phyloP scores from a whole-genome alignment of 2,113 vertebrate genomes.

The Otis tarda region DNA sequence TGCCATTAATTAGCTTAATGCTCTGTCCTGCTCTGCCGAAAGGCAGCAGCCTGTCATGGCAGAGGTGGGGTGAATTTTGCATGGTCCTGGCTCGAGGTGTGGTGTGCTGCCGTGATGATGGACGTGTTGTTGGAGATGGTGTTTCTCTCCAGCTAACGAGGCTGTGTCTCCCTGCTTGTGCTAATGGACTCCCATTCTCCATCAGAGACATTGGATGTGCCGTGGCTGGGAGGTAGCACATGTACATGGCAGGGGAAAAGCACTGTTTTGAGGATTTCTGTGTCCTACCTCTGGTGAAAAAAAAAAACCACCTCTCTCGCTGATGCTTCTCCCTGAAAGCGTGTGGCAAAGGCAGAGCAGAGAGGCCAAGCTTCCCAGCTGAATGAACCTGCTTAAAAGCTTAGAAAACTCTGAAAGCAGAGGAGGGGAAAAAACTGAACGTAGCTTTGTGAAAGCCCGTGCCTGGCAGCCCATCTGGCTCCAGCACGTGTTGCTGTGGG shows the following conservation, averaged over 20 bases:
- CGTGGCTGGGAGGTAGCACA: neutral
- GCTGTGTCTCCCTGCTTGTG: neutral
- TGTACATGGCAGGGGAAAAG: neutral
- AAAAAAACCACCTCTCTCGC: neutral
- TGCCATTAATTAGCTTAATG: neutral
- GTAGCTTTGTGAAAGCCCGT: neutral
- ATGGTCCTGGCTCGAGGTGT: accelerated
- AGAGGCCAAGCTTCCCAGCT: neutral
- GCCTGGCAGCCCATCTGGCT: neutral
- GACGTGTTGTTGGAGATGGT: neutral
- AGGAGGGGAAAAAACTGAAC: neutral
- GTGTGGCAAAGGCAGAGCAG: neutral
- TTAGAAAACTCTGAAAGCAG: neutral
- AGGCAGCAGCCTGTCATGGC: neutral
- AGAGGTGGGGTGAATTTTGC: neutral
- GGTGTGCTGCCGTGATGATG: neutral
- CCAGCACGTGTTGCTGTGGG: neutral
- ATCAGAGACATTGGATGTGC: neutral
- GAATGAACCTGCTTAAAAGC: neutral
- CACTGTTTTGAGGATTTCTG: neutral
- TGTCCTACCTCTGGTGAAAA: neutral
- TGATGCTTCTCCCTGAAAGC: neutral
- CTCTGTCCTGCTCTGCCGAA: neutral
- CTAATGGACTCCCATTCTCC: neutral
- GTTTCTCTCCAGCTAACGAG: neutral